These are phyloP conservation scores for Platyrinchus mystaceus DNA, from an alignment of 2,797 vertebrate genomes.

Conservation along the genomic window DNA sequence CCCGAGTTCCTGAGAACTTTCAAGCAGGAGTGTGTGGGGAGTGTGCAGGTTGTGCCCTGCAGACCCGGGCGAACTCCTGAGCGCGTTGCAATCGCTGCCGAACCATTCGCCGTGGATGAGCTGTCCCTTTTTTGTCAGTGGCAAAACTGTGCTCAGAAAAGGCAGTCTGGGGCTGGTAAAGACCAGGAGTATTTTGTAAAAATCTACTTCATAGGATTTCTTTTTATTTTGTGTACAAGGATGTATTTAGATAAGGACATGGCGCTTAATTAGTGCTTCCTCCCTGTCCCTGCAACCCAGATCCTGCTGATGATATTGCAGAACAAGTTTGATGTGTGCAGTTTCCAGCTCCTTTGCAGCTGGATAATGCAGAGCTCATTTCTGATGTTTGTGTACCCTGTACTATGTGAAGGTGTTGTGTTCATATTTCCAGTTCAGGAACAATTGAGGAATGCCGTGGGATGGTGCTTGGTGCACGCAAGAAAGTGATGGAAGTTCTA, in stretches of 20 bases:
- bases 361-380: background rate
- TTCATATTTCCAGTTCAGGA: background rate
- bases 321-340: background rate
- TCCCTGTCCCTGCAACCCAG: background rate
- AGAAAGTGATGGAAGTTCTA: background rate
- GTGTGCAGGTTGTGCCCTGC: background rate
- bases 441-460: background rate
- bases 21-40: background rate
- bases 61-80: background rate
- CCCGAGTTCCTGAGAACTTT: background rate
- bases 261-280: background rate
- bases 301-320: background rate
- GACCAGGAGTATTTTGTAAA: background rate
- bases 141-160: background rate
- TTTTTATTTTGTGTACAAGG: background rate
- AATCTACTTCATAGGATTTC: background rate
- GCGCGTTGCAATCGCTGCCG: accelerated
- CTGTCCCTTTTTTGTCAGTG: background rate
- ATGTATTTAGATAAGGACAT: background rate
- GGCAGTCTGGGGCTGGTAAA: background rate
- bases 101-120: background rate
- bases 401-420: accelerated
- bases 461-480: background rate
- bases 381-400: background rate
- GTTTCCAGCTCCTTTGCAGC: background rate